phyloP scores from a whole-genome alignment of 2,113 vertebrate genomes.

The Natator depressus region DNA sequence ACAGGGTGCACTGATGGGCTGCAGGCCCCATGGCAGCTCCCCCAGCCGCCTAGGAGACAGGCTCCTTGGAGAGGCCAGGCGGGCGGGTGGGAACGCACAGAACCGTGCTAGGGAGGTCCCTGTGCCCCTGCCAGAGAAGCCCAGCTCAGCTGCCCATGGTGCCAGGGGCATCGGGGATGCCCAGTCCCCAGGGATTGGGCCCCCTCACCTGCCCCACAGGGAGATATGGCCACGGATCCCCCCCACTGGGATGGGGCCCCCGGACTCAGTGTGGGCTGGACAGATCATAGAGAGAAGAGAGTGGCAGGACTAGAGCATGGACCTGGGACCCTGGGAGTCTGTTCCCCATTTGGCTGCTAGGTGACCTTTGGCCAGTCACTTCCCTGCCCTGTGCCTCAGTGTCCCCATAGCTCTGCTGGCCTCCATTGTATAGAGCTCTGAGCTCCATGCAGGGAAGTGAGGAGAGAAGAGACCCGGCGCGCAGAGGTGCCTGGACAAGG shows the following conservation, averaged over 20 bases:
- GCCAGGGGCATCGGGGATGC: background rate
- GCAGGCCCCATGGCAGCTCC: background rate
- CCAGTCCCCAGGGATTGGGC: background rate
- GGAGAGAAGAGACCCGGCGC: background rate
- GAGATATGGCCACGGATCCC: background rate
- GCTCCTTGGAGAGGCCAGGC: background rate
- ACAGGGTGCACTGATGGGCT: background rate
- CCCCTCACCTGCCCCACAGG: background rate
- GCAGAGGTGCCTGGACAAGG: background rate
- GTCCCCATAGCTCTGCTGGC: background rate
- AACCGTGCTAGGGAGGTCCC: background rate
- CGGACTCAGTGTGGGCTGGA: no score
- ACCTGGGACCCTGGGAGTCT: background rate
- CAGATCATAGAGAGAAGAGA: background rate
- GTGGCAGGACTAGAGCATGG: background rate
- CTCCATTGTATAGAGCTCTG: background rate
- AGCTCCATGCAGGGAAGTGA: background rate
- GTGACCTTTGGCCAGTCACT: background rate
- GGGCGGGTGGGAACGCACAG: background rate
- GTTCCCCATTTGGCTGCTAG: background rate
- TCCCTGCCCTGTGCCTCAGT: background rate
- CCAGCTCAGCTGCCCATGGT: background rate
- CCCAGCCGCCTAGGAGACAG: no score
- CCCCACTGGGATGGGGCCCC: no score
- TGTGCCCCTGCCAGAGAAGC: background rate